Conservation (phyloP, 2,797 vertebrate genomes). For the Pangasius sanitwongsei region DNA sequence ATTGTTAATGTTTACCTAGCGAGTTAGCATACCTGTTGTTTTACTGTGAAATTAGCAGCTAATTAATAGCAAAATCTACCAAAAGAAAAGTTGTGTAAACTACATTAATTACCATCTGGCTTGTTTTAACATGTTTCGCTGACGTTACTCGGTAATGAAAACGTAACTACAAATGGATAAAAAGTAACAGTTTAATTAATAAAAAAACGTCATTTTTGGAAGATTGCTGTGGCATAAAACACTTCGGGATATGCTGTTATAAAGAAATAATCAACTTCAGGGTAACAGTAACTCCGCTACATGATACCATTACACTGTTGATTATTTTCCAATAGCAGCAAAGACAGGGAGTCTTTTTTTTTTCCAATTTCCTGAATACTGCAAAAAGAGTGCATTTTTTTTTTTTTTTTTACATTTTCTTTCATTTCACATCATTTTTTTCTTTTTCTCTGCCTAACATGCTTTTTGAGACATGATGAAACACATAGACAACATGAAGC, state of each 20-base stretch:
- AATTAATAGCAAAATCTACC: not conserved
- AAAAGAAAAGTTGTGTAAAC: not conserved
- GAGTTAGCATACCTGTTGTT: not conserved
- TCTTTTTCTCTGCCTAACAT: not conserved
- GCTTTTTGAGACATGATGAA: conserved; percentile 4
- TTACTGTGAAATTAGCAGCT: not conserved
- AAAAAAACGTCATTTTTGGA: not conserved
- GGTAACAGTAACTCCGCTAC: not conserved
- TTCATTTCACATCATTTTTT: not conserved
- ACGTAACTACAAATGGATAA: not conserved
- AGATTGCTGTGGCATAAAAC: not conserved
- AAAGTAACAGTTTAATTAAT: not conserved
- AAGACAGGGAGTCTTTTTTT: not conserved
- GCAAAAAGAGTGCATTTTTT: not conserved
- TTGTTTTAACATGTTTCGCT: not conserved
- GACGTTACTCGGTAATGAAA: not conserved
- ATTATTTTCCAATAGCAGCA: not conserved
- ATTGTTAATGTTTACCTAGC: not conserved
- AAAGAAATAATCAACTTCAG: not conserved
- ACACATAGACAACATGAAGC: not conserved
- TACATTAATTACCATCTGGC: not conserved
- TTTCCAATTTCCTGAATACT: not conserved
- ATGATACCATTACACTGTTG: not conserved
- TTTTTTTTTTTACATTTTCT: not conserved
- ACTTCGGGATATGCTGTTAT: not conserved